These are phyloP conservation scores for Rhynchopsitta pachyrhyncha DNA, from an alignment of 2,113 vertebrate genomes.

Conservation along the genomic window DNA sequence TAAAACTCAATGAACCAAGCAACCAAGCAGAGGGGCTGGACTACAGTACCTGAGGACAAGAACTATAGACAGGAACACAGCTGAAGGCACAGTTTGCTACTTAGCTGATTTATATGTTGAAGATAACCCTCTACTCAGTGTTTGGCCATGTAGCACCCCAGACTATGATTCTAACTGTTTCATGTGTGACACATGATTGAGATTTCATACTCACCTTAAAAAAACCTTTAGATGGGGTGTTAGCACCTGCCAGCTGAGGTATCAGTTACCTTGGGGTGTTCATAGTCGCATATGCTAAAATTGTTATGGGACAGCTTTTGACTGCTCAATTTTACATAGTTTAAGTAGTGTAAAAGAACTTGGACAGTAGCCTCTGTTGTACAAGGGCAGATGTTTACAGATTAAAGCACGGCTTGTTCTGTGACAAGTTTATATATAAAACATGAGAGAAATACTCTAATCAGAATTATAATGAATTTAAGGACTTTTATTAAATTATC, in stretches of 20 bases:
- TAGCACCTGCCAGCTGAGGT: not conserved
- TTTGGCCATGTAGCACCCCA: not conserved
- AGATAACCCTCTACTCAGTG: not conserved
- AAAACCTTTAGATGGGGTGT: rapidly evolving
- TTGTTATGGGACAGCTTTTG: not conserved
- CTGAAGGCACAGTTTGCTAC: not conserved
- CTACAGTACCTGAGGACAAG: not conserved
- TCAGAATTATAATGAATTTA: not conserved
- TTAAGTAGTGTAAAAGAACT: not conserved
- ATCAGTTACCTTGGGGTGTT: not conserved
- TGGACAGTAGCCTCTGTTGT: not conserved
- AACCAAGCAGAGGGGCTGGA: rapidly evolving
- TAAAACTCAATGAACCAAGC: not conserved
- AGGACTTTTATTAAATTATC: not conserved
- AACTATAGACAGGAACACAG: not conserved
- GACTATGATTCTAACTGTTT: not conserved
- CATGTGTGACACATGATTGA: not conserved
- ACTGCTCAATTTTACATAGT: not conserved
- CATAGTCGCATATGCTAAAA: not conserved
- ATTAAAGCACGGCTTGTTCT: not conserved
- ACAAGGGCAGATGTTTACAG: not conserved
- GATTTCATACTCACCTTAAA: not conserved
- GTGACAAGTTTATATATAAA: not conserved
- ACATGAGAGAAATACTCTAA: not conserved
- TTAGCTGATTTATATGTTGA: not conserved